A percentile compares a stretch with the other conserved stretches of the same genome.
These are phyloP conservation scores for Meandrusa payeni DNA, from an alignment of 2,888 invertebrate species.

Conservation along the genomic window DNA sequence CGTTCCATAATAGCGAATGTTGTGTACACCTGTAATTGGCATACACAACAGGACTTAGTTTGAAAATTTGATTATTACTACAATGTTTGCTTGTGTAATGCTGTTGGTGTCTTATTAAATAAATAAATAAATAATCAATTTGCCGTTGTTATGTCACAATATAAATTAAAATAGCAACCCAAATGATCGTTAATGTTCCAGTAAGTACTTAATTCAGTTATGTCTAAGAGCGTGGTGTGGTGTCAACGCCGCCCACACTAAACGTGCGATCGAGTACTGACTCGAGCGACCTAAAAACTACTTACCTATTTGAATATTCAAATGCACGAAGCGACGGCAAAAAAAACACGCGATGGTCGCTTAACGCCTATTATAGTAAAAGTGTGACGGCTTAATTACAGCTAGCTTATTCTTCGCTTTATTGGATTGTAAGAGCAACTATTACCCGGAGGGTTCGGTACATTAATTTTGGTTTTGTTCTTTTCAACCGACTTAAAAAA, in stretches of 20 bases:
- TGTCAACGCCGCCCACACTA: conserved; percentile 7
- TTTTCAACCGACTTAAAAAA: neutral
- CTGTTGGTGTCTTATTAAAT: no score
- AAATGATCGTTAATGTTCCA: no score
- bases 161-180: no score
- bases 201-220: no score
- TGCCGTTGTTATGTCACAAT: no score
- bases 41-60: no score
- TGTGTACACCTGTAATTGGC: no score
- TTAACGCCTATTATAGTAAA: conserved; percentile 46
- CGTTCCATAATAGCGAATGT: no score
- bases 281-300: conserved; percentile 21
- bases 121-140: no score
- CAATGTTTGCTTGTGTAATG: no score
- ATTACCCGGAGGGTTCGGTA: conserved; percentile 3
- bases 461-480: neutral
- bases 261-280: conserved; percentile 7
- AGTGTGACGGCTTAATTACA: conserved; percentile 63
- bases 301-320: conserved; percentile 41
- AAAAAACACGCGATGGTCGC: conserved; percentile 35
- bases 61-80: no score
- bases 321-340: conserved; percentile 38
- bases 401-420: conserved; percentile 25
- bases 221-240: neutral
- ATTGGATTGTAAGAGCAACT: conserved; percentile 36